phyloP scores from a whole-genome alignment of 2,888 invertebrate species.

The Tetrapedia diversipes region DNA sequence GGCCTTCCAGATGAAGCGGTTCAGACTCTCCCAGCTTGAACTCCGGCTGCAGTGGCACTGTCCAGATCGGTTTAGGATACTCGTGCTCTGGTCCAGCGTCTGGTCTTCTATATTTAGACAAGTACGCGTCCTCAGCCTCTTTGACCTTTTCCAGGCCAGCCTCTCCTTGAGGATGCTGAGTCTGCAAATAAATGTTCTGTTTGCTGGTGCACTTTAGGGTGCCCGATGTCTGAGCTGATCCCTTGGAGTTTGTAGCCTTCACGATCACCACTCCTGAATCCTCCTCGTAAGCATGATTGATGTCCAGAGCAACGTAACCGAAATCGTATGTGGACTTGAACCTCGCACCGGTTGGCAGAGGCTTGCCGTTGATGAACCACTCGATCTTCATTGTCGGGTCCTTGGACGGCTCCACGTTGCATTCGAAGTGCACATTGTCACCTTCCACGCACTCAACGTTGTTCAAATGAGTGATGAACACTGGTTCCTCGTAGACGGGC shows the following conservation, averaged over 20 bases:
- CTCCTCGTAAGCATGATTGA: constrained; percentile 93
- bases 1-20: constrained; percentile 95
- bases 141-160: constrained; percentile 95
- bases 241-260: constrained; percentile 94
- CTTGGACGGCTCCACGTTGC: constrained; percentile 95
- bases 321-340: constrained; percentile 97
- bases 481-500: constrained; percentile 91
- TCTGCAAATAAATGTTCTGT: constrained; percentile 91
- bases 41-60: constrained; percentile 91
- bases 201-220: constrained; percentile 93
- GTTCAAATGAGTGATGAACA: constrained; percentile 95
- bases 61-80: constrained; percentile 94
- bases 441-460: constrained; percentile 95
- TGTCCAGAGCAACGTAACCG: constrained; percentile 96
- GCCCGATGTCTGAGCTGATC: constrained; percentile 95
- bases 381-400: constrained; percentile 96
- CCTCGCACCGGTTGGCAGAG: constrained; percentile 93
- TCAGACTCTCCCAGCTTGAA: constrained; percentile 92
- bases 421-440: constrained; percentile 95
- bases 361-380: constrained; percentile 97
- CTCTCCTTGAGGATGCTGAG: constrained; percentile 97
- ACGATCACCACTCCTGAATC: constrained; percentile 96
- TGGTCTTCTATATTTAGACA: constrained; percentile 88
- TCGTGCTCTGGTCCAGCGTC: constrained; percentile 89
- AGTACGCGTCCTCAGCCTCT: constrained; percentile 93